Conservation (phyloP, 2,888 invertebrate species). For the Drosophila multiciliata region DNA sequence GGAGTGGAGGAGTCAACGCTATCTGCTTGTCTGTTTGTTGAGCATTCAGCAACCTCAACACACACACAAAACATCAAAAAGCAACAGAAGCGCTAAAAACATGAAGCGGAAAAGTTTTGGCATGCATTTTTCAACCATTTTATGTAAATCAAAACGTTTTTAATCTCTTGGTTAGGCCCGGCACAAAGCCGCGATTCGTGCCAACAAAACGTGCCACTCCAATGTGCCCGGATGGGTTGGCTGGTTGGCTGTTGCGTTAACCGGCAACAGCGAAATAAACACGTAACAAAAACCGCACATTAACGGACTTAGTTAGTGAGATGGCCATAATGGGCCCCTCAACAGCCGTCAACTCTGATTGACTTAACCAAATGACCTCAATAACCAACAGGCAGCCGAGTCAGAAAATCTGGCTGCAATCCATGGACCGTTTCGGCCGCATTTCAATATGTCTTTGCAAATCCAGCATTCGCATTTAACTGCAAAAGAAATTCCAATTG, state of each 20-base stretch:
- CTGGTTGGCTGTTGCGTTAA: conserved; percentile 11
- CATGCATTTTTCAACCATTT: conserved; percentile 65
- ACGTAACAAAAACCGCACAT: conserved; percentile 76
- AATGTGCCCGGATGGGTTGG: not conserved
- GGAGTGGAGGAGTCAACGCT: conserved; percentile 15
- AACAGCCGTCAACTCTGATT: not conserved
- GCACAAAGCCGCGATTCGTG: conserved; percentile 25
- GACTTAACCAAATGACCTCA: not conserved
- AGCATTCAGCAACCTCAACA: conserved; percentile 28
- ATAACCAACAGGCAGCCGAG: conserved; percentile 8
- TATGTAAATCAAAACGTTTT: conserved; percentile 75
- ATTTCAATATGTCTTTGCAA: conserved; percentile 37
- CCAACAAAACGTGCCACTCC: conserved; percentile 37
- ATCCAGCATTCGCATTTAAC: conserved; percentile 41
- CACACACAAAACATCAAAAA: conserved; percentile 4
- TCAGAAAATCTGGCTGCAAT: conserved; percentile 13
- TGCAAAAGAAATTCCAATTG: conserved; percentile 57
- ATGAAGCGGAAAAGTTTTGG: conserved; percentile 48
- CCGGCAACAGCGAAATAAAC: conserved; percentile 63
- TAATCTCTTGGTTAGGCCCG: conserved; percentile 62
- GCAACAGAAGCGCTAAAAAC: conserved; percentile 4
- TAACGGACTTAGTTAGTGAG: conserved; percentile 61
- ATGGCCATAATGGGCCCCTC: not conserved
- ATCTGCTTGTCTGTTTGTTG: conserved; percentile 39
- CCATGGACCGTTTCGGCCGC: conserved; percentile 11